phyloP scores from a whole-genome alignment of 2,888 invertebrate species.

The Drosophila neutralis region DNA sequence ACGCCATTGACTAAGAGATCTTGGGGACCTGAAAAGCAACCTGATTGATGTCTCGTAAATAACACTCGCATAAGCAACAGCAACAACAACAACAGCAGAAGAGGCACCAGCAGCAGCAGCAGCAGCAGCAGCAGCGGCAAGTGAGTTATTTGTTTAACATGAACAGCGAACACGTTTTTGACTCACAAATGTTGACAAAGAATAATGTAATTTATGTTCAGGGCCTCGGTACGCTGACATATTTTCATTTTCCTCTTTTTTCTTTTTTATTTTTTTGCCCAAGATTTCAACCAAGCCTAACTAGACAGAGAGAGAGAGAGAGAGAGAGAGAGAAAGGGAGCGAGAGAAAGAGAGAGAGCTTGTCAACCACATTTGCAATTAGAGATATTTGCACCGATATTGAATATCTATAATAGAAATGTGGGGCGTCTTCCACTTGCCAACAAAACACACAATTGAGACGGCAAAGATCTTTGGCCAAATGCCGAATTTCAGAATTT shows the following conservation, averaged over 20 bases:
- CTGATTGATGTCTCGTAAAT: slow-evolving; percentile 80
- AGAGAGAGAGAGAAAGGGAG: neutral
- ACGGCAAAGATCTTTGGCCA: slow-evolving; percentile 40
- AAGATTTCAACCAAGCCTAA: slow-evolving; percentile 42
- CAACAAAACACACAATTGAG: slow-evolving; percentile 8
- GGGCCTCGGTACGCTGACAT: slow-evolving; percentile 43
- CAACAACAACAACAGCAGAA: slow-evolving; percentile 20
- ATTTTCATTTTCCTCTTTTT: slow-evolving; percentile 33
- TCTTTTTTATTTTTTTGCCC: slow-evolving; percentile 6
- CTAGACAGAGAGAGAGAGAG: neutral
- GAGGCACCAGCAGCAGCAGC: slow-evolving; percentile 19
- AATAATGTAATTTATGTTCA: slow-evolving; percentile 78
- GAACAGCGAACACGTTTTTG: slow-evolving; percentile 79
- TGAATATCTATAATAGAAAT: neutral
- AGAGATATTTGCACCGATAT: slow-evolving; percentile 45
- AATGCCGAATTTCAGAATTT: neutral
- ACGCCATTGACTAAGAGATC: slow-evolving; percentile 48
- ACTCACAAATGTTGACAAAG: slow-evolving; percentile 81
- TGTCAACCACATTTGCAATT: slow-evolving; percentile 37
- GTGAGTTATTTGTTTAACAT: slow-evolving; percentile 80
- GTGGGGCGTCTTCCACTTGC: slow-evolving; percentile 8
- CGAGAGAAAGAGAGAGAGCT: neutral
- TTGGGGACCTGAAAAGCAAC: slow-evolving; percentile 24
- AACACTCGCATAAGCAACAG: slow-evolving; percentile 62
- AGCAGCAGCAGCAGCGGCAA: slow-evolving; percentile 27